Conservation (phyloP, 2,113 vertebrate species). For the Vimba vimba region DNA sequence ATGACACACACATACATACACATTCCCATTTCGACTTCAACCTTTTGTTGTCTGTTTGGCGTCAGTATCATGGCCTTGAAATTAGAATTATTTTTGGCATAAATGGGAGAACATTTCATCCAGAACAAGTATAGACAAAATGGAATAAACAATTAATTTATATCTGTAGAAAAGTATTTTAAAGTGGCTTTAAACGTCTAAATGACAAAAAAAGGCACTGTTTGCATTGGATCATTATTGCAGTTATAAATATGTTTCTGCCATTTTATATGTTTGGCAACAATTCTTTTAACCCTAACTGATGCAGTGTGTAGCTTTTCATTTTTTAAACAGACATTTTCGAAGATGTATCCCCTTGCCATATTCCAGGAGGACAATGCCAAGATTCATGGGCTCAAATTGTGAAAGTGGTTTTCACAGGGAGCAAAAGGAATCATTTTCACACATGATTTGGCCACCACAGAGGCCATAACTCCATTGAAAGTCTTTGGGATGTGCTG, state of each 20-base stretch:
- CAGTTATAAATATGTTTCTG: neutral
- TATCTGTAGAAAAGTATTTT: neutral
- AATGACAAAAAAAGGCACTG: too few relatives aligned
- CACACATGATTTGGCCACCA: neutral
- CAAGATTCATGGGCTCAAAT: neutral
- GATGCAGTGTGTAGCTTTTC: neutral
- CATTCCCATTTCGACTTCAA: slow-evolving; percentile 21
- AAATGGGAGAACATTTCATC: neutral
- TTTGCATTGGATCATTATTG: neutral
- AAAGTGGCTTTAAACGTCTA: neutral
- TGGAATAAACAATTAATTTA: neutral
- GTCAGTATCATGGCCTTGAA: slow-evolving; percentile 59
- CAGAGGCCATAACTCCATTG: neutral
- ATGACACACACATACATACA: slow-evolving; percentile 45
- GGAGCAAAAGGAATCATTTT: neutral
- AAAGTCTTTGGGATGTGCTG: neutral
- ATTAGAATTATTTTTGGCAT: slow-evolving; percentile 58
- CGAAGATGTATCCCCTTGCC: neutral
- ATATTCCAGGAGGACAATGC: neutral
- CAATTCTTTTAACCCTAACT: neutral
- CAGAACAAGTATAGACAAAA: neutral
- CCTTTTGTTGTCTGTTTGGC: slow-evolving; percentile 75
- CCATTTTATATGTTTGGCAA: neutral
- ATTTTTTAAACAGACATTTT: neutral
- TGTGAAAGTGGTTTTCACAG: neutral